A percentile compares a stretch with the other conserved stretches of the same genome.
These are phyloP conservation scores for Lingula anatina DNA, from an alignment of 2,888 invertebrate genomes.

Conservation along the genomic window DNA sequence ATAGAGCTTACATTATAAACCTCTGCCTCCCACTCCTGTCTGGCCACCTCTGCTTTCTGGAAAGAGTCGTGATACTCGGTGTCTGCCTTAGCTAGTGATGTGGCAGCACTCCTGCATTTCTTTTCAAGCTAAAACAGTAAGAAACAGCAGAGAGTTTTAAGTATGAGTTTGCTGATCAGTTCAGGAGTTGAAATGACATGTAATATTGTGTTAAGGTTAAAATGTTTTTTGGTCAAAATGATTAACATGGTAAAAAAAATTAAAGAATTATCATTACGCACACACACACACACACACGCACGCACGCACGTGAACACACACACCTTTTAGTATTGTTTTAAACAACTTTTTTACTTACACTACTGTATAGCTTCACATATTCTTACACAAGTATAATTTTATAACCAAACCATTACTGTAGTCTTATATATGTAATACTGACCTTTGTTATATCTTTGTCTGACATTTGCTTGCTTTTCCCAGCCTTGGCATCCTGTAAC, in stretches of 20 bases:
- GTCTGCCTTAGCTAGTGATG: conserved; percentile 84
- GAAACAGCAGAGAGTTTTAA: too few relatives aligned
- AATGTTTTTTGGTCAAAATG: too few relatives aligned
- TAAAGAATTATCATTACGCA: too few relatives aligned
- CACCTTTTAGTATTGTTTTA: conserved; percentile 78
- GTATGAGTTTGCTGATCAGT: too few relatives aligned
- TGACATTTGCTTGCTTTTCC: conserved; percentile 46
- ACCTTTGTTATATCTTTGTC: conserved; percentile 63
- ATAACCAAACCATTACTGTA: too few relatives aligned
- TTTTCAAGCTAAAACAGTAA: conserved; percentile 75
- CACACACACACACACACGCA: too few relatives aligned
- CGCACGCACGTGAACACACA: conserved; percentile 80
- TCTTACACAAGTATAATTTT: too few relatives aligned
- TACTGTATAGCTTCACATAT: conserved; percentile 51
- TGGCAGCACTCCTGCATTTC: conserved; percentile 84
- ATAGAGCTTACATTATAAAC: conserved; percentile 67
- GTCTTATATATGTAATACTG: conserved; percentile 9
- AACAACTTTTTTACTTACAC: conserved; percentile 85
- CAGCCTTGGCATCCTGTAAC: conserved; percentile 52
- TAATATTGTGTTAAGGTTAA: too few relatives aligned
- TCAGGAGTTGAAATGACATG: too few relatives aligned
- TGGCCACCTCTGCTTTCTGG: conserved; percentile 81
- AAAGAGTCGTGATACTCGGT: conserved; percentile 89
- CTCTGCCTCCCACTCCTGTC: conserved; percentile 82
- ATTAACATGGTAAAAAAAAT: too few relatives aligned